Evolutionary conservation across 2,797 vertebrate species (phyloP), one percentile per base, ranked within the genome.

Genomic region (Limosa lapponica): DNA sequence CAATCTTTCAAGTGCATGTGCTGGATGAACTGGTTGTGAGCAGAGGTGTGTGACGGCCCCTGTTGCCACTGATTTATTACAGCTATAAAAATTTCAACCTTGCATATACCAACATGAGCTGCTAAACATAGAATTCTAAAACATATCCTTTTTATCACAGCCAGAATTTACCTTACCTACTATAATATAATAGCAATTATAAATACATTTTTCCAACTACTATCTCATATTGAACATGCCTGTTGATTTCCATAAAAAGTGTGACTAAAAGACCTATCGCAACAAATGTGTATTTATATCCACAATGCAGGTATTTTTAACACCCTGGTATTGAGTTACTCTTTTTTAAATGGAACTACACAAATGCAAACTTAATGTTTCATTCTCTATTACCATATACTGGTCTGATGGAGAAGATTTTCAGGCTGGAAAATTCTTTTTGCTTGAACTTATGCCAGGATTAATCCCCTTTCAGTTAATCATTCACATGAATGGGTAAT

Each of bases 381-480:
- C 52, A 37, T 51, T 61, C 54, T 64, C 44, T 62, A 15, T 57
- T 84, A 83, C 28, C 71, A 74, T 49, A 27, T 30, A 36, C 1
- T 10, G 27, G 36, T 48, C 54, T 70, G 61, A 66, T 1, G 23
- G 28, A 95, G 34, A 75, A 87, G 48, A 86, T 82, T 92, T 95
- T 85, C 44, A 94, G 90, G 39, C 77, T 54, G 37, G 72, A 96
- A 95, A 93, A 85, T 81, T 87, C 67, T 93, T 92, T 95, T 93
- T 92, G 19, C 59, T 77, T 96, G 91, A 96, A 93, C 52, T 96
- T 92, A 69, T 91, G 84, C 61, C 82, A 88, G 84, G 74, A 95
- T 66, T 96, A 97, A 96, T 95, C 95, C 83, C 89, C 36, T 94
- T 94, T 85, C 89, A 87, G 69, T 94, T 97, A 96, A 97, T 94